Conservation (phyloP, 35 echinoderm and acorn worm species). For the Chiridota heheva region DNA sequence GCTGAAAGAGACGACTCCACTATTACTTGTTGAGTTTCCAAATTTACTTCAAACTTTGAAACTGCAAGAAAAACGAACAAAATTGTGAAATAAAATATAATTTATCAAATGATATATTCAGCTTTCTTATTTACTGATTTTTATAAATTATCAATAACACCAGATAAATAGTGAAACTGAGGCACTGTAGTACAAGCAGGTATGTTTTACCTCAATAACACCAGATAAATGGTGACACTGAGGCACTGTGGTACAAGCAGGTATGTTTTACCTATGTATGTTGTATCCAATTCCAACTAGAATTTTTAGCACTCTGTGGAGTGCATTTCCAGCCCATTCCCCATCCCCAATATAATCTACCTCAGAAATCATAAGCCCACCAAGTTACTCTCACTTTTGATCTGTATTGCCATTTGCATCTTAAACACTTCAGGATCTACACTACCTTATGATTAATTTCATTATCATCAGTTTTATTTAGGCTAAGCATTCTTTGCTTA, state of each 20-base stretch:
- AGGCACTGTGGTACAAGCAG: background rate
- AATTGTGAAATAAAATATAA: background rate
- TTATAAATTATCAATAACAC: background rate
- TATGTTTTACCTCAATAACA: background rate
- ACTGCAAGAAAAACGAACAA: conserved; percentile 39
- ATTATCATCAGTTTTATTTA: no score
- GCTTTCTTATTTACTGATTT: background rate
- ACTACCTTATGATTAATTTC: no score
- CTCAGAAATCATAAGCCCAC: no score
- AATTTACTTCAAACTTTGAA: conserved; percentile 35
- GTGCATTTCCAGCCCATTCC: no score
- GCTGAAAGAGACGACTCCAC: conserved; percentile 41
- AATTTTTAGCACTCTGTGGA: no score
- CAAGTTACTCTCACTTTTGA: no score
- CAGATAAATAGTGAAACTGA: background rate
- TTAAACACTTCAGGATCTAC: no score
- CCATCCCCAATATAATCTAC: no score
- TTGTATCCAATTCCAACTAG: no score
- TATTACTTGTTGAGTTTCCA: conserved; percentile 37
- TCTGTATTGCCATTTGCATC: no score
- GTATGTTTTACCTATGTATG: no score
- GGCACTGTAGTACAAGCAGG: background rate
- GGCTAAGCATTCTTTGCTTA: no score
- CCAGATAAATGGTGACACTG: background rate
- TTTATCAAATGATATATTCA: background rate